Evolutionary conservation across 2,888 invertebrate genomes (phyloP).

Genomic region (Argyra leucocephala): DNA sequence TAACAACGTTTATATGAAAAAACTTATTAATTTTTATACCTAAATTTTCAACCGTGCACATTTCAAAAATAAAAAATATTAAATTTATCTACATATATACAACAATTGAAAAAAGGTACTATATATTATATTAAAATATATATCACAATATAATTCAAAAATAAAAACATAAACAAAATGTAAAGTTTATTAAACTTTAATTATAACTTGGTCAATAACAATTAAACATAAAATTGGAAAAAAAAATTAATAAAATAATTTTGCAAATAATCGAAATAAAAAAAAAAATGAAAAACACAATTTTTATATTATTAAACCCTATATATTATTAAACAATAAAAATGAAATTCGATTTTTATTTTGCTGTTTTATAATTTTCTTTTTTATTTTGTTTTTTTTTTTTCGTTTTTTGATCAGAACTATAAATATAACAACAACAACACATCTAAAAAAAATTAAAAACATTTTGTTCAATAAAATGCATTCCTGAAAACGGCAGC

Average conservation of each 20-base stretch:
- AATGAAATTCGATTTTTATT: not conserved
- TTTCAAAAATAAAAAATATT: not conserved
- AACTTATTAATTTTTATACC: too few relatives aligned
- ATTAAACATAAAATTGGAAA: not conserved
- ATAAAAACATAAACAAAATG: not conserved
- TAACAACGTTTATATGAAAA: too few relatives aligned
- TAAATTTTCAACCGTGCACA: not conserved
- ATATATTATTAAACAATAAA: not conserved
- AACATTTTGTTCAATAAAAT: not conserved
- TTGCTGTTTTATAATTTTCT: too few relatives aligned
- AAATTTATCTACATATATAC: not conserved
- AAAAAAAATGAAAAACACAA: not conserved
- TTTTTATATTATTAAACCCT: not conserved
- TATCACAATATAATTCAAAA: not conserved
- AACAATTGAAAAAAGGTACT: not conserved
- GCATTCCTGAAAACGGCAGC: constrained; percentile 9
- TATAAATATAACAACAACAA: not conserved
- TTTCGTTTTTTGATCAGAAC: too few relatives aligned
- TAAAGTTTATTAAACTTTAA: constrained; percentile 6
- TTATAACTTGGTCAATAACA: constrained; percentile 3
- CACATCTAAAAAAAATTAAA: not conserved
- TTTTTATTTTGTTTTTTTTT: too few relatives aligned
- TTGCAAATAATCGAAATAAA: not conserved
- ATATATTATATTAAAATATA: not conserved
- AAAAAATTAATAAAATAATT: not conserved